These are phyloP conservation scores for Thripadectes ignobilis DNA, from an alignment of 2,797 vertebrate species.

Conservation along the genomic window DNA sequence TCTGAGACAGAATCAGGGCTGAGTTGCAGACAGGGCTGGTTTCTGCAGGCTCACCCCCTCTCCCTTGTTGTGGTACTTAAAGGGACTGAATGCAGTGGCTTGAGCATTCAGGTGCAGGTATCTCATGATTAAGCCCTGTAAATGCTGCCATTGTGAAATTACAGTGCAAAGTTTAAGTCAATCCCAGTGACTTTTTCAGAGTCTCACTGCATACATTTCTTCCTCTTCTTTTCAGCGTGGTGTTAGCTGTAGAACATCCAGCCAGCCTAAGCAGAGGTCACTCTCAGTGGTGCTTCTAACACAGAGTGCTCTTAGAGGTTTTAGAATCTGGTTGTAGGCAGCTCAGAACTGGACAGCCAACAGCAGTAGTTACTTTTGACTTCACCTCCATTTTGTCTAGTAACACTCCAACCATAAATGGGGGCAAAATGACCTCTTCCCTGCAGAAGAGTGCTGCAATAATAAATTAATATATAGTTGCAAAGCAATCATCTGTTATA, in stretches of 20 bases:
- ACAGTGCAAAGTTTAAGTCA: neutral
- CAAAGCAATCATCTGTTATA: neutral
- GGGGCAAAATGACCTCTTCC: neutral
- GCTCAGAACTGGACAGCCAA: neutral
- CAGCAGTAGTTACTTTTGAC: neutral
- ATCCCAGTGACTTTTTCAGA: neutral
- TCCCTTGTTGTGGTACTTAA: neutral
- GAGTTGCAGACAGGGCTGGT: neutral
- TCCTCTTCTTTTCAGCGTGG: neutral
- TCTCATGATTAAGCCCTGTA: neutral
- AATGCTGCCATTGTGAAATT: neutral
- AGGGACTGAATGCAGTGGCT: neutral
- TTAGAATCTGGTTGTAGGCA: neutral
- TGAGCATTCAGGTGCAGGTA: neutral
- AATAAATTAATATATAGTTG: neutral
- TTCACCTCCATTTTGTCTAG: neutral
- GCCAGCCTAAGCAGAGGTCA: neutral
- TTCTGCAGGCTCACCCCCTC: neutral
- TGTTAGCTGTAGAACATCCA: neutral
- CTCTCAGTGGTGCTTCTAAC: neutral
- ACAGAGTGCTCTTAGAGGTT: neutral
- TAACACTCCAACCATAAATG: neutral
- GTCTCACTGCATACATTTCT: neutral
- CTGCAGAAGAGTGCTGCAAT: rapidly evolving
- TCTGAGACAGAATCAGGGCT: neutral